Evolutionary conservation across 2,797 vertebrate genomes (phyloP), one percentile per base, ranked within the genome.

Genomic region (Alauda arvensis): DNA sequence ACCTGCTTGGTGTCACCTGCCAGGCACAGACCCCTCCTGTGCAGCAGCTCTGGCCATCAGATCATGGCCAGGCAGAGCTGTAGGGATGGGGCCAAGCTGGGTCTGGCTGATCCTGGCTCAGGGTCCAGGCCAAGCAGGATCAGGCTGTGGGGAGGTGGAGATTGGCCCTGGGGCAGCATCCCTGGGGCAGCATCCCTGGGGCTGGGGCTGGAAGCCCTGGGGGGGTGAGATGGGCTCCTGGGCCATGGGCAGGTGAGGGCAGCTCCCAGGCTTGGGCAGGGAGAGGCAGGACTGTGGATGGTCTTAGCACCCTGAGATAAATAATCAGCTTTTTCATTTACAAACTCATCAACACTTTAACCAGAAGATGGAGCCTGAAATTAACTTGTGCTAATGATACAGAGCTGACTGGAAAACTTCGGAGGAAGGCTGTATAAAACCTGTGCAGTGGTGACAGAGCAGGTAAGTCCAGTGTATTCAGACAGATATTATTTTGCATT

Each of bases 11-110:
- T n/a, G 20, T 45, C 5, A 0, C 34, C 33, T 49, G 33, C 18
- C 23, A 37, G 43, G 23, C 14, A 31, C 62, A 51, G 70, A 39
- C 5, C 9, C 31, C 42, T 20, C 42, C 12, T 4, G 21, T 18
- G 24, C 2, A 1, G 63, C 29, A 60, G 25, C 28, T 62, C 52
- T 29, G 49, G 31, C 4, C 0, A 0, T 11, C 29, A 26, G 16
- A n/a, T 10, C 18, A 6, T 1, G 18, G n/a, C 48, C 39, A 14
- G 65, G 21, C 37, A 51, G 25, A 33, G 39, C 40, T 39, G 15
- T 3, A 20, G 33, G 29, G 31, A 39, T 0, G 0, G 15, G 7
- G 3, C 10, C 60, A 17, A 26, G 5, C n/a, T 5, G 19, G 21
- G 23, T 8, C 45, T 3, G 2, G 17, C 9, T 39, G 18, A 16